Evolutionary conservation across 2,888 invertebrate genomes (phyloP), one percentile per base, ranked within the genome.

Genomic region (Chesias legatella): DNA sequence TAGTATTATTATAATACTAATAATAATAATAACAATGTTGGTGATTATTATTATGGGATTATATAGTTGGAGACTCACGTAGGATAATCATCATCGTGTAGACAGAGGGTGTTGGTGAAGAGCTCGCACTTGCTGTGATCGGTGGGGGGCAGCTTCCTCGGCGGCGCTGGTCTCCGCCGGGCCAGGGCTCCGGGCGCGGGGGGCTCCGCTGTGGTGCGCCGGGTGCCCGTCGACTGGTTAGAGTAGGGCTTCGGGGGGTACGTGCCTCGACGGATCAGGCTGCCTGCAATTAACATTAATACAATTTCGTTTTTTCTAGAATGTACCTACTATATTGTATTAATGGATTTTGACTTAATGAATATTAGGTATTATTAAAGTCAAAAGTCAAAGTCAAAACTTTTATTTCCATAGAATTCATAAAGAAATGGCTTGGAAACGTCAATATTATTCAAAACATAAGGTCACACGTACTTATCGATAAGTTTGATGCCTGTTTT

Each of bases 61-160:
- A 5, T 17, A 17, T 17, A 17, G 2, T 3, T 17, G 13, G 13
- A 17, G 13, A 89, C 93, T 91, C 81, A 94, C 94, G 91, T 91
- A 17, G 95, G 95, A 78, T 95, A 95, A 67, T 94, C 93, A 6
- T 90, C 90, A 10, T 92, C 90, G 48, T 92, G 91, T 34, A 95
- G 80, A 66, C 95, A 95, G 58, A 95, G 83, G 1, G 91, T 92
- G 58, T 92, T 92, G 2, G 93, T 91, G 60, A 94, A 93, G 48
- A 92, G 89, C 60, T 92, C 93, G 63, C 93, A 93, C 33, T 88
- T 89, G 58, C 56, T 73, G 38, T 62, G 79, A 51, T 78, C 80
- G 1, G 43, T 35, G 39, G 43, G 33, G 0, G 67, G 76, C 9
- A 74, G 81, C 48, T 78, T 84, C 44, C 76, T 66, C 9, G 70